Conservation (phyloP, 2,113 vertebrate species). For the Ciconia boyciana region DNA sequence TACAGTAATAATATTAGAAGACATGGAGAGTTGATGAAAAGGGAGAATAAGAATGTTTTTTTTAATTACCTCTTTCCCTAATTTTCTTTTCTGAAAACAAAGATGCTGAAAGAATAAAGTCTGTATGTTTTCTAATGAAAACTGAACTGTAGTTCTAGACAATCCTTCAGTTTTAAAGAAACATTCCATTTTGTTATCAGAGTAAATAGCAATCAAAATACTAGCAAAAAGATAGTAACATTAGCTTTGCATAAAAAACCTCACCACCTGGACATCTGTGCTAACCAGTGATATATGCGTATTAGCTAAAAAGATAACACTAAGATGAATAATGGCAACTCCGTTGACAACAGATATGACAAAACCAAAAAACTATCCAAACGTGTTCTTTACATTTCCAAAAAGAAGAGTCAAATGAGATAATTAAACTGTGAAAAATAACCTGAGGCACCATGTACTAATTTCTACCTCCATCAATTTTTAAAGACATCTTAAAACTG, state of each 20-base stretch:
- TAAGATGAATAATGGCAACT: neutral
- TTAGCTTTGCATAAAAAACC: neutral
- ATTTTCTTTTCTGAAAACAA: neutral
- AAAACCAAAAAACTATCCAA: neutral
- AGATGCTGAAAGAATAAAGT: neutral
- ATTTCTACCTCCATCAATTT: neutral
- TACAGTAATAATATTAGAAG: neutral
- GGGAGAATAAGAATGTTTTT: neutral
- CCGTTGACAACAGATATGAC: fast-evolving
- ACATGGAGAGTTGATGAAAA: neutral
- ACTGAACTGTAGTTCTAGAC: neutral
- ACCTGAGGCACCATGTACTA: neutral
- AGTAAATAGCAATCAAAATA: neutral
- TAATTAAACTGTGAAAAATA: neutral
- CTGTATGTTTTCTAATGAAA: neutral
- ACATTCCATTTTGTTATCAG: neutral
- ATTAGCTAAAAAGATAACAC: neutral
- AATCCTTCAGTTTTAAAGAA: neutral
- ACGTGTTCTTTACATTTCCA: neutral
- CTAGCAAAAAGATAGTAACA: neutral
- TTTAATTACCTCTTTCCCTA: neutral
- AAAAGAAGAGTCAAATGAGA: neutral
- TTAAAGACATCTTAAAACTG: neutral
- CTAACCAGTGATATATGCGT: neutral
- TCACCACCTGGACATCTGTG: neutral